Percentiles rank a stretch among this genome's conserved stretches.
phyloP scores from a whole-genome alignment of 2,113 vertebrate genomes.

The Chaenocephalus aceratus region DNA sequence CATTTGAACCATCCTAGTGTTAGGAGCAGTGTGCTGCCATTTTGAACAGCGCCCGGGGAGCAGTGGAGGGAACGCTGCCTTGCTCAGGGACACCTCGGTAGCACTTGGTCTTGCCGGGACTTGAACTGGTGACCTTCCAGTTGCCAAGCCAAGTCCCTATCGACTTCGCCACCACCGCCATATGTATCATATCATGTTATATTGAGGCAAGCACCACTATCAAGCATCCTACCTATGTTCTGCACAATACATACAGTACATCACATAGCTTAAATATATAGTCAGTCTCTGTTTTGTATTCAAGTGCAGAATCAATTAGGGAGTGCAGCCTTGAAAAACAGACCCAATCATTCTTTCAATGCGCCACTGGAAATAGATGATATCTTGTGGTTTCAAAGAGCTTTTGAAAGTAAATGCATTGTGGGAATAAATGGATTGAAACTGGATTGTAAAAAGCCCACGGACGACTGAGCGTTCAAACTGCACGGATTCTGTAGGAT shows the following conservation, averaged over 20 bases:
- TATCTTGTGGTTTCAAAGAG: constrained; percentile 56
- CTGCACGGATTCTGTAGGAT: constrained; percentile 29
- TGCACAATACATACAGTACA: background rate
- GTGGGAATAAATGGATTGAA: constrained; percentile 43
- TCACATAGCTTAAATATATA: constrained; percentile 10
- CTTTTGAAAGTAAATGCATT: constrained; percentile 51
- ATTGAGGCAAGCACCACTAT: background rate
- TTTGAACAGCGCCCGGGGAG: no score
- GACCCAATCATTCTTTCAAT: constrained; percentile 38
- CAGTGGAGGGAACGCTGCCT: no score
- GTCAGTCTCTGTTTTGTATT: constrained; percentile 28
- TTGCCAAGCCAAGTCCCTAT: no score
- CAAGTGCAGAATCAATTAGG: constrained; percentile 58
- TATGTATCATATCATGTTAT: background rate
- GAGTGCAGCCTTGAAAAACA: constrained; percentile 47
- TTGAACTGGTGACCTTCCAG: no score
- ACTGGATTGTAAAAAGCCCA: constrained; percentile 33
- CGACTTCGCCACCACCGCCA: no score
- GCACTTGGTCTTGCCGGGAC: no score
- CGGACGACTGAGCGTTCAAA: constrained; percentile 46
- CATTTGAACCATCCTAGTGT: no score
- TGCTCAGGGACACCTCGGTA: no score
- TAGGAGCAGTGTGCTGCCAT: no score
- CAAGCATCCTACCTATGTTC: background rate
- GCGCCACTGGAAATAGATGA: constrained; percentile 59